Percentiles rank a stretch among this genome's conserved stretches.
Evolutionary conservation across 2,888 invertebrate species (phyloP).

Genomic region (Dasysyrphus tricinctus): DNA sequence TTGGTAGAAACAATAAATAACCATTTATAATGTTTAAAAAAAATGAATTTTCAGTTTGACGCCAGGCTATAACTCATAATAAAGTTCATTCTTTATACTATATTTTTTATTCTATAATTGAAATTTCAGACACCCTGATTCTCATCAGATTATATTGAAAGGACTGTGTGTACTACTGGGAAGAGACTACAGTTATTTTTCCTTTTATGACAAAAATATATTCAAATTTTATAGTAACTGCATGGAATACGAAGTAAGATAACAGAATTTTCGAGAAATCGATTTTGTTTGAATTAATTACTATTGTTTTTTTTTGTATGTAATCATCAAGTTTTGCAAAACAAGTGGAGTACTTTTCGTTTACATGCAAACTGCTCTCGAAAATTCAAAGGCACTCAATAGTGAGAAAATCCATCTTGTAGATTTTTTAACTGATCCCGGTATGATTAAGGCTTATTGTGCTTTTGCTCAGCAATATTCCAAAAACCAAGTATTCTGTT

Average conservation of each 20-base stretch:
- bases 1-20: too few relatives aligned
- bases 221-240: conserved; percentile 46
- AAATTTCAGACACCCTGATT: conserved; percentile 30
- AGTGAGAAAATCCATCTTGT: conserved; percentile 4
- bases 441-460: conserved; percentile 55
- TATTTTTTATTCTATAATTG: not conserved
- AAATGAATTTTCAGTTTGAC: not conserved
- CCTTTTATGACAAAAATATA: conserved; percentile 23
- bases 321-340: conserved; percentile 10
- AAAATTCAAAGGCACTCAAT: not conserved
- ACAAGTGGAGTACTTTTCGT: conserved; percentile 12
- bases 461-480: conserved; percentile 23
- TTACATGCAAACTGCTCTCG: conserved; percentile 35
- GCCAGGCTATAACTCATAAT: not conserved
- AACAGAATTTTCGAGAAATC: not conserved
- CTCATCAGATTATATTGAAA: conserved; percentile 38
- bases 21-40: too few relatives aligned
- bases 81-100: too few relatives aligned
- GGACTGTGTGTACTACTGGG: conserved; percentile 40
- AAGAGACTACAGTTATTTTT: conserved; percentile 49
- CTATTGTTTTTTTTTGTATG: not conserved
- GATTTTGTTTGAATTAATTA: not conserved
- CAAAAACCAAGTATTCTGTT: not conserved
- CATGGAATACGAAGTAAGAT: conserved; percentile 54
- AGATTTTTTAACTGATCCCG: conserved; percentile 24